Percentiles rank a stretch among this genome's conserved stretches.
Conservation (phyloP, 53 echinoderm and acorn worm species). For the Holothuria leucospilota region DNA sequence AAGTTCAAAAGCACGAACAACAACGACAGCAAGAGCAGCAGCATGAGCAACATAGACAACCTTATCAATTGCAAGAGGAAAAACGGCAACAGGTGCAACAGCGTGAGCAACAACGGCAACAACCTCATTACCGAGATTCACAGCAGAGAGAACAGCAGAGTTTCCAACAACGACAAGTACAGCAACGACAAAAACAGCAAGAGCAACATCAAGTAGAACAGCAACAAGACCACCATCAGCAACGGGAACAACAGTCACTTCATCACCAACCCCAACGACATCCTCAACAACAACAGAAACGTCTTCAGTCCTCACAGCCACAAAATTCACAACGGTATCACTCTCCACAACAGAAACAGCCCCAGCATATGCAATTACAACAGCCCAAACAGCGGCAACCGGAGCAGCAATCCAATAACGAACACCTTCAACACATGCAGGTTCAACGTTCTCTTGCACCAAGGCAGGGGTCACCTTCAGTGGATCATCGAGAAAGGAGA, state of each 20-base stretch:
- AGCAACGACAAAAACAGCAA: not conserved
- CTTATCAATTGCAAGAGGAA: not conserved
- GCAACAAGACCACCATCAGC: slow-evolving; percentile 20
- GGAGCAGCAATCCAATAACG: not conserved
- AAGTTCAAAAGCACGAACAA: not conserved
- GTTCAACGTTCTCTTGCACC: not conserved
- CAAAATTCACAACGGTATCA: not conserved
- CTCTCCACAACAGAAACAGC: not conserved
- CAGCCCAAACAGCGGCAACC: not conserved
- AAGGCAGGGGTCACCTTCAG: not conserved
- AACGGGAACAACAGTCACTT: slow-evolving; percentile 34
- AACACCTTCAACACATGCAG: not conserved
- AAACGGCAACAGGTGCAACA: slow-evolving; percentile 5
- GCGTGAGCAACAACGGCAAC: not conserved
- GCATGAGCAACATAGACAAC: slow-evolving; percentile 6
- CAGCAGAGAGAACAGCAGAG: slow-evolving; percentile 1
- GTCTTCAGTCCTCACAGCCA: not conserved
- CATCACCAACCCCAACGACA: slow-evolving; percentile 28
- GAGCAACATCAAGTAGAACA: not conserved
- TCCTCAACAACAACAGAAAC: slow-evolving; percentile 32
- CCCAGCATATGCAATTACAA: not conserved
- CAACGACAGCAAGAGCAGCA: slow-evolving; percentile 21
- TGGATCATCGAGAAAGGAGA: not conserved
- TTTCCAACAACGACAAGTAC: not conserved
- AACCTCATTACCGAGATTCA: not conserved